Base-by-base conservation (phyloP, 2,797 vertebrate species). In the Microcaecilia unicolor region DNA sequence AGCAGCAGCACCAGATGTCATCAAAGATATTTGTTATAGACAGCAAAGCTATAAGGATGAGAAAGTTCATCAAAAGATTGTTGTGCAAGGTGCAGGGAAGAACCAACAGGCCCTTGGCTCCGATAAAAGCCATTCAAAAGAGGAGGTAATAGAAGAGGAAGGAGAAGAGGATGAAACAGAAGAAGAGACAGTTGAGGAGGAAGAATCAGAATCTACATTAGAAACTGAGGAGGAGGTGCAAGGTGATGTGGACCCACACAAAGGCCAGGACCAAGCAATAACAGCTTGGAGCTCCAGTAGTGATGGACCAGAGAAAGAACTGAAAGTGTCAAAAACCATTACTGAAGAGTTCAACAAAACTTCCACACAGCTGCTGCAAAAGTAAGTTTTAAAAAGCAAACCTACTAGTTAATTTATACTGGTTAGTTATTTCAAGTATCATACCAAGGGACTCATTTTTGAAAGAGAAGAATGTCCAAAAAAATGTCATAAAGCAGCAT, bases 171-270 rank as follows among this genome's bases (percentile, higher is more conserved):
- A 44, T 6, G 14, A 44, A 22, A 36, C 15, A 18, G 46, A 48
- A n/a, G 24, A 8, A 37, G 53, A 44, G 43, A 29, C 51, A 8
- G 9, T 19, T 16, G 17, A 22, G n/a, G 44, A 22, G n/a, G 44
- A 62, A 23, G 24, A 47, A 23, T 27, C 6, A 28, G 8, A 37
- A 24, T 11, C 25, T 17, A 15, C 18, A 44, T 41, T 39, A 3
- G 31, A 38, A 44, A 49, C 47, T 15, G 28, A 45, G 53, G 28
- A 57, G 16, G 35, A 68, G 15, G 19, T 31, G n/a, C 10, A 40
- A 24, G 26, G 6, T 32, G 46, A 39, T 28, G 31, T 28, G n/a
- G 4, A 18, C 43, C 20, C 35, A 28, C 28, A 22, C 15, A 37
- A 26, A 27, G 45, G 54, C 29, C 50, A 58, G 10, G 18, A 9